Base-by-base conservation (phyloP, 2,888 invertebrate genomes). In the Callimorpha dominula region DNA sequence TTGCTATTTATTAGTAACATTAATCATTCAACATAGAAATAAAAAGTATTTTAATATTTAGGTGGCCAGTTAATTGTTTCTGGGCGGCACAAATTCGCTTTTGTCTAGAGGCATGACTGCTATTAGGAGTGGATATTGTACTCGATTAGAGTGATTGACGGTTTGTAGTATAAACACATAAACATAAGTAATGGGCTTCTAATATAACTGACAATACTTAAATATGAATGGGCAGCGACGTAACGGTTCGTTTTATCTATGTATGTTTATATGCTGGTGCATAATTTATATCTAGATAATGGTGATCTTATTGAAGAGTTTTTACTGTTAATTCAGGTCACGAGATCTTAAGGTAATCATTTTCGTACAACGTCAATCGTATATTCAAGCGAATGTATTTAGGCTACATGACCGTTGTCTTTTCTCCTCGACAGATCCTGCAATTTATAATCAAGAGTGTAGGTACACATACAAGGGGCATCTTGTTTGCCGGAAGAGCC, bases 171-270 rank as follows among this genome's bases (percentile, higher is more conserved):
- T 83, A 86, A 86, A 87, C 81, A 85, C 80, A 86, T 86, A 89
- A 90, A 87, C 81, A 86, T 89, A 90, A 90, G 89, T 90, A 86
- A 88, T 90, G 86, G 85, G 86, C 86, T 90, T 88, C 89, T 88
- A 89, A 89, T 88, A 87, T 87, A 86, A 86, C 87, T 85, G 82
- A 82, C 86, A 84, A 86, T 87, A 85, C 87, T 90, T 87, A 85
- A 63, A 87, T 86, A 88, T 88, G 87, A 90, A 88, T 87, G 84
- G 87, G 81, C 86, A 84, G 80, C 81, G 77, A 83, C 78, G 76
- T 89, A 90, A 90, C 90, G 89, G 91, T 86, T 78, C 76, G 73
- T 81, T 80, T 81, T 74, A 54, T 67, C n/a, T 78, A 83, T 83
- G 77, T 81, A 79, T 84, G 79, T 80, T 60, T 14, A 31, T 60